A percentile compares a stretch with the other conserved stretches of the same genome.
These are phyloP conservation scores for Ariolimax columbianus DNA, from an alignment of 2,888 invertebrate species.

Conservation along the genomic window DNA sequence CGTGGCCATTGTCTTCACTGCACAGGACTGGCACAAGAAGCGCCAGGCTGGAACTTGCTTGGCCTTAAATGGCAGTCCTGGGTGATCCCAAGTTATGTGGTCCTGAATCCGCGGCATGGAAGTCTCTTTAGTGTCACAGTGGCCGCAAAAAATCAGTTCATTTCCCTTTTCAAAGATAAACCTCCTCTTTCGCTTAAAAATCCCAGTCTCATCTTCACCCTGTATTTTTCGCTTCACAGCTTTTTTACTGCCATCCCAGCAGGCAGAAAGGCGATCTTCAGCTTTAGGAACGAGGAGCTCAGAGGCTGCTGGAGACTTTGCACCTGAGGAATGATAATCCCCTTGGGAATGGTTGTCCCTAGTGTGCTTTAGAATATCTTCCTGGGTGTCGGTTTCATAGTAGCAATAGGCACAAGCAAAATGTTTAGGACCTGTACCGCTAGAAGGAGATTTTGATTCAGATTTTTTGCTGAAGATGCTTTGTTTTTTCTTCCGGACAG, in stretches of 20 bases:
- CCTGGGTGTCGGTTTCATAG: constrained; percentile 54
- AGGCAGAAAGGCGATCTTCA: constrained; percentile 35
- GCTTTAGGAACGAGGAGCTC: background rate
- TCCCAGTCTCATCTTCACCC: background rate
- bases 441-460: background rate
- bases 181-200: constrained; percentile 21
- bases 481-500: constrained; percentile 30
- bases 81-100: constrained; percentile 49
- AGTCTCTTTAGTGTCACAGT: constrained; percentile 44
- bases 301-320: background rate
- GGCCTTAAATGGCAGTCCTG: constrained; percentile 39
- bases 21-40: constrained; percentile 56
- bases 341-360: constrained; percentile 51
- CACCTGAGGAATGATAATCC: background rate
- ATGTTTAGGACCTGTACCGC: constrained; percentile 41
- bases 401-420: constrained; percentile 55
- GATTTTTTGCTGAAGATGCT: background rate
- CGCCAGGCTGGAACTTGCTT: constrained; percentile 54
- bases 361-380: constrained; percentile 53
- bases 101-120: constrained; percentile 46
- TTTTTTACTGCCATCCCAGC: constrained; percentile 51
- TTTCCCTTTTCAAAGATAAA: constrained; percentile 51
- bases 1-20: constrained; percentile 57
- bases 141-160: constrained; percentile 44
- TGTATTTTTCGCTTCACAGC: constrained; percentile 42